Conservation (phyloP, 2,797 vertebrate genomes). For the Helarctos malayanus region DNA sequence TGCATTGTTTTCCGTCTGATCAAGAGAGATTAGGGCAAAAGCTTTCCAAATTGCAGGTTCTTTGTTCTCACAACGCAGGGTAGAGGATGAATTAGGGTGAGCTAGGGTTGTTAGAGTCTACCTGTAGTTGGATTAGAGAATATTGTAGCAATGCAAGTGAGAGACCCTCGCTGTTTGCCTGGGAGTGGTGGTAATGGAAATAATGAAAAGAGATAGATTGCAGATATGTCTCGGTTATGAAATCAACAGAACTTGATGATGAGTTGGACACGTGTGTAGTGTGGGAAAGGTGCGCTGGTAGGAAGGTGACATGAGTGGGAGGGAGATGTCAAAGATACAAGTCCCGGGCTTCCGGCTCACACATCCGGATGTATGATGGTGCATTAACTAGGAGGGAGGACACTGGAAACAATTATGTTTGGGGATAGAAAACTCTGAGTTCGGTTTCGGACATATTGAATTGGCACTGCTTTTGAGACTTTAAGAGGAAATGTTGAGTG, state of each 20-base stretch:
- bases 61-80: slow-evolving; percentile 24
- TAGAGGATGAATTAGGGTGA: not conserved
- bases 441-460: not conserved
- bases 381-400: not conserved
- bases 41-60: not conserved
- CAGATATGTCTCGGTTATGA: slow-evolving; percentile 34
- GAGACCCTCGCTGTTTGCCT: not conserved
- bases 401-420: not conserved
- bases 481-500: slow-evolving; percentile 37
- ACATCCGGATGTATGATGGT: not conserved
- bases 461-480: slow-evolving; percentile 52
- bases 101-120: not conserved
- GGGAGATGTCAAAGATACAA: not conserved
- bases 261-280: not conserved
- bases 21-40: slow-evolving; percentile 11
- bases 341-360: not conserved
- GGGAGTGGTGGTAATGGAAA: not conserved
- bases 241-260: slow-evolving; percentile 24
- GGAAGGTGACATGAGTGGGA: not conserved
- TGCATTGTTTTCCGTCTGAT: slow-evolving; percentile 66
- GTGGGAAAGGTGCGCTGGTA: not conserved
- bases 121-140: not conserved
- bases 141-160: not conserved
- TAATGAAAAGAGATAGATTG: slow-evolving; percentile 39
- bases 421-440: not conserved